Evolutionary conservation across 1,140 invertebrate genomes (phyloP).

Genomic region (Drosophila erecta): DNA sequence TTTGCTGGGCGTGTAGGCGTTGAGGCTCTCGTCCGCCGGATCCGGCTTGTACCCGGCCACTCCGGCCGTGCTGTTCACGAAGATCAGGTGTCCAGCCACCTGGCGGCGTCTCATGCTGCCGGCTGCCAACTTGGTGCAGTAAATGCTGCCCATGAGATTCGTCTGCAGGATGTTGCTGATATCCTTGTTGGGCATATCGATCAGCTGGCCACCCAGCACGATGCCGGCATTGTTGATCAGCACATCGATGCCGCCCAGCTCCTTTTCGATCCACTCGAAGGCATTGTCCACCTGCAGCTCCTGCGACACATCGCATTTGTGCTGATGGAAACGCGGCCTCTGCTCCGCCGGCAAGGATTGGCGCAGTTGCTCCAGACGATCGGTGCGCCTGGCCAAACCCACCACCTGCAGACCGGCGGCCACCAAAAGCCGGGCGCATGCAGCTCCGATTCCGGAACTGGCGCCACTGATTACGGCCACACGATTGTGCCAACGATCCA

Average conservation of each 20-base stretch:
- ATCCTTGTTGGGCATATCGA: slow-evolving; percentile 77
- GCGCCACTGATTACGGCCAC: slow-evolving; percentile 88
- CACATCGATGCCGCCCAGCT: slow-evolving; percentile 88
- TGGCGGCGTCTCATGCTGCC: slow-evolving; percentile 88
- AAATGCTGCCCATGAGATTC: slow-evolving; percentile 89
- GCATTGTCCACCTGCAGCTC: slow-evolving; percentile 88
- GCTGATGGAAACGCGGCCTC: slow-evolving; percentile 83
- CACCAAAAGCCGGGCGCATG: slow-evolving; percentile 85
- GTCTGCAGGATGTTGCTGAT: slow-evolving; percentile 87
- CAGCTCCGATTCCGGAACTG: slow-evolving; percentile 88
- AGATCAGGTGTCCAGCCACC: slow-evolving; percentile 89
- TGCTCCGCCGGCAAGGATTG: slow-evolving; percentile 68
- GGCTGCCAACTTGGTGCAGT: slow-evolving; percentile 88
- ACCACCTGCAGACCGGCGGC: slow-evolving; percentile 86
- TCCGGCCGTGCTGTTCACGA: slow-evolving; percentile 88
- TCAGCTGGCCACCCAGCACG: slow-evolving; percentile 78
- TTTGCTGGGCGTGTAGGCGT: slow-evolving; percentile 89
- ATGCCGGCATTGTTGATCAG: slow-evolving; percentile 91
- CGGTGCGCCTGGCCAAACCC: slow-evolving; percentile 74
- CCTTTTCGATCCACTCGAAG: slow-evolving; percentile 88
- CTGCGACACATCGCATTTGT: slow-evolving; percentile 88
- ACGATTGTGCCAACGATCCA: slow-evolving; percentile 86
- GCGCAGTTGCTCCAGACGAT: slow-evolving; percentile 61
- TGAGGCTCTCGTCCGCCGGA: slow-evolving; percentile 83
- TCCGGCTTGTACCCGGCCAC: slow-evolving; percentile 83